Evolutionary conservation across 2,797 vertebrate species (phyloP).

Genomic region (Liparis tanakae): DNA sequence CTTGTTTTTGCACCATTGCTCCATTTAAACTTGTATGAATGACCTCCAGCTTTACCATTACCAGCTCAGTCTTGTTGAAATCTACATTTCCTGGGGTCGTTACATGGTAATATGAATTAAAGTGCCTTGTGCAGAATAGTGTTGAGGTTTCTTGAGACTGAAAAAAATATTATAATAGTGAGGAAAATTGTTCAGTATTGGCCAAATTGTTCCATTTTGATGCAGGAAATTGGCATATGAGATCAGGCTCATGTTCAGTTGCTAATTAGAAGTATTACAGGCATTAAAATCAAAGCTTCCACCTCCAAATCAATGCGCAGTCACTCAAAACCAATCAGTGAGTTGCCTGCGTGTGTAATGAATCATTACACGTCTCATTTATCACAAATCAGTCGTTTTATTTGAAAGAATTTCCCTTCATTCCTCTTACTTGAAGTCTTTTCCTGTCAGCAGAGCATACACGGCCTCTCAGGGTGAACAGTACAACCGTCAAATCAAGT

Average conservation of each 20-base stretch:
- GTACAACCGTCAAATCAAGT: neutral
- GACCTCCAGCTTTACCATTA: neutral
- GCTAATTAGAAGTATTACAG: constrained; percentile 45
- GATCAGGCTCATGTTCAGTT: constrained; percentile 23
- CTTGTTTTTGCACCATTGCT: neutral
- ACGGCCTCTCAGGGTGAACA: neutral
- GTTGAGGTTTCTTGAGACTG: constrained; percentile 27
- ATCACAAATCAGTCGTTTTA: constrained; percentile 29
- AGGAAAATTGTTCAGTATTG: constrained; percentile 48
- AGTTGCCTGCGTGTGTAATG: constrained; percentile 22
- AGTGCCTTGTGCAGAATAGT: neutral
- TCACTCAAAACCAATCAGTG: constrained; percentile 6
- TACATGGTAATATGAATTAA: constrained; percentile 11
- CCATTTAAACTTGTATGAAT: neutral
- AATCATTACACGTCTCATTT: constrained; percentile 36
- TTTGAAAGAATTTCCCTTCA: neutral
- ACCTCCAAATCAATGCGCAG: constrained; percentile 21
- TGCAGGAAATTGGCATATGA: constrained; percentile 23
- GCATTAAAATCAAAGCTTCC: constrained; percentile 30
- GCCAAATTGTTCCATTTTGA: constrained; percentile 30
- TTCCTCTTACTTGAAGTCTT: neutral
- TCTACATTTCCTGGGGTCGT: constrained; percentile 35
- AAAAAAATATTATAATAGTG: neutral
- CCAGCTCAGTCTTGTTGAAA: constrained; percentile 14
- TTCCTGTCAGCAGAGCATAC: neutral